Conservation (phyloP, 2,888 invertebrate genomes). For the Malthinus seriepunctatus region DNA sequence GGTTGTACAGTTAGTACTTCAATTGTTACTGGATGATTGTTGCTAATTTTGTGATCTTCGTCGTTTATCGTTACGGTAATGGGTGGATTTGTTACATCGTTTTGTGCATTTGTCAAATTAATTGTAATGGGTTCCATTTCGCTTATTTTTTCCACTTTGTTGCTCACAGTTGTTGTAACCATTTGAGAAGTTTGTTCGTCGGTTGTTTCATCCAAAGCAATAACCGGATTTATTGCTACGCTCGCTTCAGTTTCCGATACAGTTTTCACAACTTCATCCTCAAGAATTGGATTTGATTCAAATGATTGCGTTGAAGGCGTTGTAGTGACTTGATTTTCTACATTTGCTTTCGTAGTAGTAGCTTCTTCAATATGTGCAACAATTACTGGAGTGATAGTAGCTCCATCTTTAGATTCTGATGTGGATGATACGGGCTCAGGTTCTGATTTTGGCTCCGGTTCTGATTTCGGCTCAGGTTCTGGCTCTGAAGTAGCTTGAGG, state of each 20-base stretch:
- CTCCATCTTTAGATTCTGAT: not conserved
- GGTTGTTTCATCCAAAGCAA: not conserved
- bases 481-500: conserved; percentile 19
- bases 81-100: not conserved
- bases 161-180: not conserved
- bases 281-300: too few species aligned
- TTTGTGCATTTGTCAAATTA: not conserved
- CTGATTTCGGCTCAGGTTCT: conserved; percentile 39
- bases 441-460: conserved; percentile 32
- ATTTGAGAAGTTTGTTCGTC: not conserved
- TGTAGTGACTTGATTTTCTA: too few species aligned
- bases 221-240: too few species aligned
- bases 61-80: not conserved
- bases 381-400: conserved; percentile 13
- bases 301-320: too few species aligned
- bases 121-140: not conserved
- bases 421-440: conserved; percentile 23
- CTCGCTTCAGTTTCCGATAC: too few species aligned
- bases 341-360: not conserved
- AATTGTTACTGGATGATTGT: not conserved
- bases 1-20: not conserved
- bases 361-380: not conserved
- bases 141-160: not conserved
- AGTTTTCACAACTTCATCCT: too few species aligned
- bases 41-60: not conserved